A percentile compares a stretch with the other conserved stretches of the same genome.
phyloP scores from a whole-genome alignment of 1,140 invertebrate genomes.

The Papilio polyxenes region DNA sequence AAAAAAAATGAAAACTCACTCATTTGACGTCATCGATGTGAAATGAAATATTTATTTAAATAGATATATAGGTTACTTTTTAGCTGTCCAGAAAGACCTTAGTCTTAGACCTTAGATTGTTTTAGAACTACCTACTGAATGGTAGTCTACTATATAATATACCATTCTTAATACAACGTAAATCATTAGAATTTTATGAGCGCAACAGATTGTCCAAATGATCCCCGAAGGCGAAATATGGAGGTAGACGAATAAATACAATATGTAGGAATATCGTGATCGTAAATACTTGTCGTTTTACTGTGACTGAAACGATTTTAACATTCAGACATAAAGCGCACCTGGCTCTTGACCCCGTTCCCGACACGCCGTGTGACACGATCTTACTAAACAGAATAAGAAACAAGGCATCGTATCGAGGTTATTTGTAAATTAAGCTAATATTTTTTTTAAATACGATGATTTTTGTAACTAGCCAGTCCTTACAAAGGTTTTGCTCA shows the following conservation, averaged over 20 bases:
- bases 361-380: conserved; percentile 36
- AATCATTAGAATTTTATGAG: background rate
- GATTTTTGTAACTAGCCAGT: no score
- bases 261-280: conserved; percentile 40
- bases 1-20: no score
- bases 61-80: no score
- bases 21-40: no score
- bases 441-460: background rate
- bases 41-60: no score
- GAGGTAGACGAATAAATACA: conserved; percentile 23
- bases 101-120: no score
- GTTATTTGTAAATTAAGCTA: conserved; percentile 17
- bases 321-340: conserved; percentile 62
- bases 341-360: conserved; percentile 49
- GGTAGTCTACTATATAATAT: background rate
- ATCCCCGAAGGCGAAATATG: background rate
- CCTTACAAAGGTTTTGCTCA: no score
- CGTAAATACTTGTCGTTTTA: conserved; percentile 49
- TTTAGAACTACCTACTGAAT: background rate
- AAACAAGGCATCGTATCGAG: conserved; percentile 10
- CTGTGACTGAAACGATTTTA: conserved; percentile 49
- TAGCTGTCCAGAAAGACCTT: no score
- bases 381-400: conserved; percentile 34
- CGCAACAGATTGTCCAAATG: conserved; percentile 10
- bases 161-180: background rate